These are phyloP conservation scores for Neoitamus cyanurus DNA, from an alignment of 2,888 invertebrate genomes.

Conservation along the genomic window DNA sequence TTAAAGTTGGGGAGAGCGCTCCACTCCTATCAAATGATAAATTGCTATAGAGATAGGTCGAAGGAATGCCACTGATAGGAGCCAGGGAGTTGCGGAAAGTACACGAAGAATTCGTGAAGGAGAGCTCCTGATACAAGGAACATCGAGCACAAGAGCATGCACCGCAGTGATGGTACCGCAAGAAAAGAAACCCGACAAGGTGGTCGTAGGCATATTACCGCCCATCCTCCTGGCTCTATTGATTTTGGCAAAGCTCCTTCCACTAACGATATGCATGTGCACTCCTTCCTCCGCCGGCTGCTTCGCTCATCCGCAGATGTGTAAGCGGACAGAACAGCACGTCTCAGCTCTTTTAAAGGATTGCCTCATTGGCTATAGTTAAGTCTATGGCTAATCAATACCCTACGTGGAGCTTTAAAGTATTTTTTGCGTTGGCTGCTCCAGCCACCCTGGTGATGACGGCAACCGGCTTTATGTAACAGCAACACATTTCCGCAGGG, in stretches of 20 bases:
- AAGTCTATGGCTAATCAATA: conserved; percentile 31
- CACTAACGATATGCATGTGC: conserved; percentile 26
- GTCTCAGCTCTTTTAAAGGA: conserved; percentile 1
- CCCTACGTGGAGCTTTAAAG: background rate
- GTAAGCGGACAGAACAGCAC: conserved; percentile 11
- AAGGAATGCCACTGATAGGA: conserved; percentile 17
- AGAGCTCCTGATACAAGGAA: background rate
- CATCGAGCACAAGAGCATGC: background rate
- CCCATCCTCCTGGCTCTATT: background rate
- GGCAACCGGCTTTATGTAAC: conserved; percentile 9
- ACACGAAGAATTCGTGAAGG: background rate
- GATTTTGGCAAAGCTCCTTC: conserved; percentile 39
- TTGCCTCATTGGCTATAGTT: conserved; percentile 16
- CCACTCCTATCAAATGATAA: conserved; percentile 26
- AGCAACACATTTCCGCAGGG: conserved; percentile 10
- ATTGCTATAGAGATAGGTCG: conserved; percentile 25
- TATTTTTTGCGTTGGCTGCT: background rate
- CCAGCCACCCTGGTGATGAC: background rate
- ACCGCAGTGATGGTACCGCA: background rate
- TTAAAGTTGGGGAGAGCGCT: conserved; percentile 7
- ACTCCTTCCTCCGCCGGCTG: background rate
- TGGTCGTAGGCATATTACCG: background rate
- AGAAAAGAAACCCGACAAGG: conserved; percentile 22
- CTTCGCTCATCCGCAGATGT: background rate
- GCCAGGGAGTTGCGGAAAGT: conserved; percentile 3